A percentile compares a stretch with the other conserved stretches of the same genome.
phyloP scores from a whole-genome alignment of 2,797 vertebrate genomes.

The Brachymystax lenok region DNA sequence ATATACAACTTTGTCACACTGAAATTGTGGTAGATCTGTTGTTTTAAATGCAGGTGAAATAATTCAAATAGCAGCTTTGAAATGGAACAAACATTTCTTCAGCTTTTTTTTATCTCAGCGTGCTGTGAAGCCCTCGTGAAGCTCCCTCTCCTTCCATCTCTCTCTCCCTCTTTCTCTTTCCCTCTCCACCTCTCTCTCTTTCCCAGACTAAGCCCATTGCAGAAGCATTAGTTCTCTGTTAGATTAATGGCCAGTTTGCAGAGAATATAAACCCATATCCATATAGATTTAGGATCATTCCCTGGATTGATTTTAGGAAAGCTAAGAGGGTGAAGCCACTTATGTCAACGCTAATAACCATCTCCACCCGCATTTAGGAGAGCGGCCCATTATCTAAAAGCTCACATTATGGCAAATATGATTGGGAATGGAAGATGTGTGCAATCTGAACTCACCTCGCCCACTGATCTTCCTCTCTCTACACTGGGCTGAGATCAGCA shows the following conservation, averaged over 20 bases:
- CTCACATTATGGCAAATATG: constrained; percentile 80
- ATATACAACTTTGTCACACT: background rate
- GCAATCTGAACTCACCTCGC: constrained; percentile 75
- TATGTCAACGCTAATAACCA: constrained; percentile 82
- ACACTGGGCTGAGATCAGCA: constrained; percentile 45
- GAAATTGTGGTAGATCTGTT: background rate
- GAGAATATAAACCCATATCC: constrained; percentile 75
- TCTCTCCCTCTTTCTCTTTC: background rate
- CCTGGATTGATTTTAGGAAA: constrained; percentile 78
- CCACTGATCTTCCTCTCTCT: constrained; percentile 59
- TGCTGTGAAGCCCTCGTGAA: constrained; percentile 24
- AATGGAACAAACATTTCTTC: constrained; percentile 8
- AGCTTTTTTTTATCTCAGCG: background rate
- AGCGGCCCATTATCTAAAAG: constrained; percentile 77
- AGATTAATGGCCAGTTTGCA: constrained; percentile 72
- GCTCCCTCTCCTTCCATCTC: background rate
- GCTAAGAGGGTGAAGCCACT: constrained; percentile 83
- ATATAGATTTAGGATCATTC: constrained; percentile 81
- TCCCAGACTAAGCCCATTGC: constrained; percentile 36
- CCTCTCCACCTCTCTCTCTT: background rate
- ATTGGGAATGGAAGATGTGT: constrained; percentile 71
- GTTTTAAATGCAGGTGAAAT: background rate
- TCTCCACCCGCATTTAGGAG: constrained; percentile 77
- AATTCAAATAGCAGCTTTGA: constrained; percentile 24
- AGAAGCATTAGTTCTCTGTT: constrained; percentile 65